Evolutionary conservation across 30 jellyfish, hydroid and myxozoan species (phyloP).

Genomic region (Rhopilema esculentum): DNA sequence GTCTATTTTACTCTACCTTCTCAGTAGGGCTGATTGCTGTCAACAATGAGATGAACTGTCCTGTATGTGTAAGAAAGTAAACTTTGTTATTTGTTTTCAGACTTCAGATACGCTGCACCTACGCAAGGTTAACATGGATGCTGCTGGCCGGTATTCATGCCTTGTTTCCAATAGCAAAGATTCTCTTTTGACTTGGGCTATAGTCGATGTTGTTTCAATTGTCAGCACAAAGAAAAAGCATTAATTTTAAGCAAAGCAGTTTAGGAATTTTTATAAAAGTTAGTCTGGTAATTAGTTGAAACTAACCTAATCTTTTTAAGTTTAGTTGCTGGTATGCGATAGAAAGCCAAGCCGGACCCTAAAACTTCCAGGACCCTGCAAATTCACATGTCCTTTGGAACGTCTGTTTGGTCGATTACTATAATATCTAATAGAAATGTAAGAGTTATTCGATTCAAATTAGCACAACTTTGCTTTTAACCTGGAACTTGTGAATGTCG

Average conservation of each 20-base stretch:
- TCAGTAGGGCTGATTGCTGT: too few relatives aligned
- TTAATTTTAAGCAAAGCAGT: not conserved
- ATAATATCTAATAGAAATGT: too few relatives aligned
- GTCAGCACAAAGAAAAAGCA: conserved; percentile 56
- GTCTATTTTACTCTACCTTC: too few relatives aligned
- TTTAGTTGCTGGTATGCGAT: not conserved
- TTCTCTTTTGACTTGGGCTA: conserved; percentile 82
- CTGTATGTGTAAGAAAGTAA: not conserved
- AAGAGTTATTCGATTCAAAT: too few relatives aligned
- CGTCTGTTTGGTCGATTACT: too few relatives aligned
- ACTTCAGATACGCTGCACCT: conserved; percentile 53
- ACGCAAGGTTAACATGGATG: conserved; percentile 62
- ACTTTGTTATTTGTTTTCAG: conserved; percentile 26
- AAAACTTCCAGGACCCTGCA: too few relatives aligned
- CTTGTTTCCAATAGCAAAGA: conserved; percentile 79
- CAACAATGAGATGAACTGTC: too few relatives aligned
- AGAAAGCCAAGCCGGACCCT: not conserved
- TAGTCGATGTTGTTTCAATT: conserved; percentile 75
- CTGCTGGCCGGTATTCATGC: conserved; percentile 88
- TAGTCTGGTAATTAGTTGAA: too few relatives aligned
- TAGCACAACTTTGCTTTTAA: too few relatives aligned
- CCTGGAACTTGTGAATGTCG: too few relatives aligned
- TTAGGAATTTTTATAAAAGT: not conserved
- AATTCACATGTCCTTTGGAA: too few relatives aligned
- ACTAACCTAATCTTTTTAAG: not conserved